These are phyloP conservation scores for Antheraea mylitta DNA, from an alignment of 1,140 invertebrate species.

Conservation along the genomic window DNA sequence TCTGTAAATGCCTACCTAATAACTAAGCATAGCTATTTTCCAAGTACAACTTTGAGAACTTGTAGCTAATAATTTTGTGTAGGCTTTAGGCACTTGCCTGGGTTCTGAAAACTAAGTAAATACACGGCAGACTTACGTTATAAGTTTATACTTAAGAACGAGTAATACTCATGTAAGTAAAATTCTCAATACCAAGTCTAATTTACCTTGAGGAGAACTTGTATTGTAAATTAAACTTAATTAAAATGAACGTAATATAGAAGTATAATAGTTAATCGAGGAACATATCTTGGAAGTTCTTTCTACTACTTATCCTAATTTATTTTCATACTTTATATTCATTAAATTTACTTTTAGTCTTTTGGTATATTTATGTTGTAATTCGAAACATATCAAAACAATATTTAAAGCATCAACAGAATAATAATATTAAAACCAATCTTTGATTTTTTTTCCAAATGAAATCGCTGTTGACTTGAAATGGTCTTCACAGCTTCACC, in stretches of 20 bases:
- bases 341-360: too few relatives aligned
- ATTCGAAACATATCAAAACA: too few relatives aligned
- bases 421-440: too few relatives aligned
- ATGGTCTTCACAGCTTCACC: too few relatives aligned
- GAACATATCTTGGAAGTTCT: too few relatives aligned
- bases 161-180: conserved; percentile 1
- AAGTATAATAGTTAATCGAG: neutral
- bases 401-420: too few relatives aligned
- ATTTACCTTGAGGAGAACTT: conserved; percentile 4
- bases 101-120: neutral
- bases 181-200: neutral
- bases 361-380: too few relatives aligned
- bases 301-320: too few relatives aligned
- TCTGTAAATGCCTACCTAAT: neutral
- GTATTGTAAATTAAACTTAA: neutral
- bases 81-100: neutral
- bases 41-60: neutral
- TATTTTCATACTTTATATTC: too few relatives aligned
- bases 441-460: too few relatives aligned
- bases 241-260: neutral
- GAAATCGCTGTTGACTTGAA: too few relatives aligned
- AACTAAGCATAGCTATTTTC: neutral
- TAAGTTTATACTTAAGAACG: conserved; percentile 6
- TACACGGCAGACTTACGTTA: conserved; percentile 6
- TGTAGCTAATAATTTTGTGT: neutral